Evolutionary conservation across 2,113 vertebrate genomes (phyloP).

Genomic region (Tapirus terrestris): DNA sequence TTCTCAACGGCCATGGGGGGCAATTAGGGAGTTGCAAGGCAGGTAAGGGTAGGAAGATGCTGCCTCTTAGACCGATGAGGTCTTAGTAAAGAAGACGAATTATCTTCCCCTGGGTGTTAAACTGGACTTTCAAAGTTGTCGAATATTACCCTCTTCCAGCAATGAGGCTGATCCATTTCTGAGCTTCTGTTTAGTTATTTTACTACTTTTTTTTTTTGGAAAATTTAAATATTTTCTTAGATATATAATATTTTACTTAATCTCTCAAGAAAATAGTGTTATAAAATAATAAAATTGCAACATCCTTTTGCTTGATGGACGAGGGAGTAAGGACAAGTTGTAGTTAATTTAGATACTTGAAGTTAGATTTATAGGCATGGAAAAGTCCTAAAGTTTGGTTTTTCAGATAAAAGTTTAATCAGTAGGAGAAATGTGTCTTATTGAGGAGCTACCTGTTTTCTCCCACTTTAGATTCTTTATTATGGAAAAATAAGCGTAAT

Average conservation of each 20-base stretch:
- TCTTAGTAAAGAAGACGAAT: not conserved
- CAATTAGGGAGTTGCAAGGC: not conserved
- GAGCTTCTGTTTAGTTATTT: not conserved
- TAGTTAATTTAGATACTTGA: not conserved
- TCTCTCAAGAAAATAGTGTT: not conserved
- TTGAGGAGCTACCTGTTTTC: not conserved
- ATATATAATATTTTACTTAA: not conserved
- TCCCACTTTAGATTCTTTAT: slow-evolving; percentile 10
- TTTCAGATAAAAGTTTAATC: not conserved
- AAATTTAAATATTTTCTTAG: not conserved
- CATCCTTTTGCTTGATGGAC: not conserved
- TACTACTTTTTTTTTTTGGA: not conserved
- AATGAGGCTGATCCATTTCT: not conserved
- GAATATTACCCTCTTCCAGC: not conserved
- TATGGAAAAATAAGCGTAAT: not conserved
- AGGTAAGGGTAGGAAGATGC: not conserved
- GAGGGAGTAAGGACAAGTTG: not conserved
- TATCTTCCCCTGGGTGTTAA: not conserved
- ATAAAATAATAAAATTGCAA: not conserved
- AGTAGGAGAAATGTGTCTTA: not conserved
- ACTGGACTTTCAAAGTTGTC: not conserved
- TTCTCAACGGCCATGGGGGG: not conserved
- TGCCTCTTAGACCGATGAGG: not conserved
- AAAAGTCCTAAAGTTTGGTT: not conserved
- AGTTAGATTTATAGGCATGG: not conserved